Evolutionary conservation across 2,113 vertebrate species (phyloP).

Genomic region (Chaenogobius annularis): DNA sequence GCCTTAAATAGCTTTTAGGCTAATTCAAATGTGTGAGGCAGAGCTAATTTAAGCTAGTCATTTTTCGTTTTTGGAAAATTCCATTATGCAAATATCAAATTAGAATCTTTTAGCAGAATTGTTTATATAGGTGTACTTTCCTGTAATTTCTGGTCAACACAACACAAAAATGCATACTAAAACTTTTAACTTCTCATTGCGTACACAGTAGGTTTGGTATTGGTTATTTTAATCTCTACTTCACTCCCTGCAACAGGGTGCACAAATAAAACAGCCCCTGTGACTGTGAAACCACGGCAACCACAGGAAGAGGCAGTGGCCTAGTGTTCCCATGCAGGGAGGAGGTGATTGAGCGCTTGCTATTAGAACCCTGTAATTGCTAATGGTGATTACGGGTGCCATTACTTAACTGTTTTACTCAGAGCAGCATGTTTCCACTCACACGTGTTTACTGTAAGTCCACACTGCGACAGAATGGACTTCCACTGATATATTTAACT

Average conservation of each 20-base stretch:
- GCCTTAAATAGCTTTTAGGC: too few relatives aligned
- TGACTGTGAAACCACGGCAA: not conserved
- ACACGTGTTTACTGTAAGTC: not conserved
- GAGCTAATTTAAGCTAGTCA: not conserved
- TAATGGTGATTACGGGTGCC: not conserved
- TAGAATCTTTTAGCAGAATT: not conserved
- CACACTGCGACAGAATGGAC: slow-evolving; percentile 13
- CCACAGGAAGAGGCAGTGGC: not conserved
- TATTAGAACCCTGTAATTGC: not conserved
- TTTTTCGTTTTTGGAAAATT: not conserved
- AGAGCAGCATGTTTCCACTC: not conserved
- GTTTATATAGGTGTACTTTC: not conserved
- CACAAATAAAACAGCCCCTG: not conserved
- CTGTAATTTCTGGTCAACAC: not conserved
- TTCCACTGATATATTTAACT: slow-evolving; percentile 15
- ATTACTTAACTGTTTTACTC: not conserved
- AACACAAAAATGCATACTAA: not conserved
- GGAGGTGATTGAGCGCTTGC: not conserved
- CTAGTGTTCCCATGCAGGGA: not conserved
- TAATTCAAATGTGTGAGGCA: too few relatives aligned
- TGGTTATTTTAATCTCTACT: not conserved
- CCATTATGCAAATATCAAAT: not conserved
- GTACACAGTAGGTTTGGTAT: not conserved
- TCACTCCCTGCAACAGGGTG: not conserved
- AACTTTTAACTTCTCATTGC: not conserved